A percentile compares a stretch with the other conserved stretches of the same genome.
Conservation (phyloP, 2,797 vertebrate species). For the Harpagifer antarcticus region DNA sequence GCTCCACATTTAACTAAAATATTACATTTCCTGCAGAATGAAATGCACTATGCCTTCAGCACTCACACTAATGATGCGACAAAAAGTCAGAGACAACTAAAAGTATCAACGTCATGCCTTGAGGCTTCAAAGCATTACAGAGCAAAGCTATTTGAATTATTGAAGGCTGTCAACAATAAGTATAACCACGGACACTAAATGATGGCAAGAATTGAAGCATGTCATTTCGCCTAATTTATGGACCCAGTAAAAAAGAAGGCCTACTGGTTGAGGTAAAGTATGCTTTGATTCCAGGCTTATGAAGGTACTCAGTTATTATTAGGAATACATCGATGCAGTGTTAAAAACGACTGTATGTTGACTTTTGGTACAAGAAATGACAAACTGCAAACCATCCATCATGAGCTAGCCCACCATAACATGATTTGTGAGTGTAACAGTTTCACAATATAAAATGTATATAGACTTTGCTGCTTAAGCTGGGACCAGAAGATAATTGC, state of each 20-base stretch:
- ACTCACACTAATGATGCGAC: slow-evolving; percentile 1
- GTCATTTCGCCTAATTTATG: neutral
- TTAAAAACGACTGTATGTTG: neutral
- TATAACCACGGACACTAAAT: neutral
- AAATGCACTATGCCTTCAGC: too few species aligned
- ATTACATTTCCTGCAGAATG: too few species aligned
- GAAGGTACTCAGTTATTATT: neutral
- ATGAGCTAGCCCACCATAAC: neutral
- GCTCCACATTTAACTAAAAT: neutral
- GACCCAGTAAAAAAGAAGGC: neutral
- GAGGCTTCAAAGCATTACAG: neutral
- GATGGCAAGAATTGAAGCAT: rapidly evolving
- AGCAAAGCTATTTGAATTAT: neutral
- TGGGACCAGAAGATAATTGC: neutral
- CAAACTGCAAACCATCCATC: neutral
- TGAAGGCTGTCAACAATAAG: neutral
- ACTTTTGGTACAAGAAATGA: neutral
- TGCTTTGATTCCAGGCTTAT: neutral
- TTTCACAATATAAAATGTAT: neutral
- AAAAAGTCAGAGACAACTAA: slow-evolving; percentile 1
- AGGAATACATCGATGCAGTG: neutral
- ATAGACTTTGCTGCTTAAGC: neutral
- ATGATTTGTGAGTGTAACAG: neutral
- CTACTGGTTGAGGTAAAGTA: neutral
- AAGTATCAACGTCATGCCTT: neutral